Evolutionary conservation across 2,797 vertebrate genomes (phyloP), one percentile per base, ranked within the genome.

Genomic region (Miichthys miiuy): DNA sequence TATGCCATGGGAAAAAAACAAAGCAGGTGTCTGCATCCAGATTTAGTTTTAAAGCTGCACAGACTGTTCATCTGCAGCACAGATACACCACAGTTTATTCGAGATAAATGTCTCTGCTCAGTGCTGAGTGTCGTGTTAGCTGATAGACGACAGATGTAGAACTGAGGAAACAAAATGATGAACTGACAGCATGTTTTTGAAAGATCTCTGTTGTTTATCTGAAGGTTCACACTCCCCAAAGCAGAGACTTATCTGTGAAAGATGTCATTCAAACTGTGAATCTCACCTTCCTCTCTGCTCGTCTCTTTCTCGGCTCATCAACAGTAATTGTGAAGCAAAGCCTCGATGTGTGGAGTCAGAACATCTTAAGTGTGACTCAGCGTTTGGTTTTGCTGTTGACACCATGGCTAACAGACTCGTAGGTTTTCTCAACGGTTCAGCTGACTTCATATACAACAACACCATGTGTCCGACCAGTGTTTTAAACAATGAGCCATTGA

Each of bases 401-500:
- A 62, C 16, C 46, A 14, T 11, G 50, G 44, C 65, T 70, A 54
- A 75, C 78, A 75, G 34, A 54, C 64, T 55, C 20, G 38, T 1
- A 18, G 38, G 3, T 34, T 66, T 46, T 75, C 34, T 74, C 25
- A 50, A 14, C 9, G 82, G 65, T 67, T 80, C 68, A 72, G 21
- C 25, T 51, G 46, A 60, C 25, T 75, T 68, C 50, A 72, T 70
- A 52, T 57, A 75, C 78, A 77, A 72, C 69, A 68, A 20, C 64
- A 18, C 30, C 68, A 44, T 60, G 58, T 79, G 77, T 75, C 8
- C 67, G 54, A 55, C 60, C 64, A 42, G 64, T 42, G 42, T 69
- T 63, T 72, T 63, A 72, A 83, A 77, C 63, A 63, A 66, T 44
- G 69, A 74, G 41, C 16, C 42, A 75, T 3, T 61, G 69, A 64